These are phyloP conservation scores for Diaphora mendica DNA, from an alignment of 2,888 invertebrate species.

Conservation along the genomic window DNA sequence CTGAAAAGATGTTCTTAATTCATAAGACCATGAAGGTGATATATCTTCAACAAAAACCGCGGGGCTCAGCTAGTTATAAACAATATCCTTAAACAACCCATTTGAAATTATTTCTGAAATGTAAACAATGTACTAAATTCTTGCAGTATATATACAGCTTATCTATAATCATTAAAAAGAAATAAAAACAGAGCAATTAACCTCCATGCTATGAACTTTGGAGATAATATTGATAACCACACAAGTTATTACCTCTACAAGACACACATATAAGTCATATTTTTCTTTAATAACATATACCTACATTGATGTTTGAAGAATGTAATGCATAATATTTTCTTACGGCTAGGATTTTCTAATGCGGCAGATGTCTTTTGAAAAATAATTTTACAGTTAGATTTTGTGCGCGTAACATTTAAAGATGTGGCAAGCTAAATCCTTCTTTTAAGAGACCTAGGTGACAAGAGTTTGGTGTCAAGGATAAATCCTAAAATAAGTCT, in stretches of 20 bases:
- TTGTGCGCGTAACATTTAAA: no score
- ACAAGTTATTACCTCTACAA: not conserved
- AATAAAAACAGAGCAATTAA: not conserved
- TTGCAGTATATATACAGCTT: not conserved
- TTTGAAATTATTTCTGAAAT: no score
- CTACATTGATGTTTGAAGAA: not conserved
- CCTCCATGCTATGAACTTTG: conserved; percentile 2
- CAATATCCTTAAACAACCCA: not conserved
- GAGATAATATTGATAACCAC: not conserved
- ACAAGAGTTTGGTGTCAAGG: not conserved
- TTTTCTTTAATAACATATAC: not conserved
- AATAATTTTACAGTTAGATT: not conserved
- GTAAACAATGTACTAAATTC: not conserved
- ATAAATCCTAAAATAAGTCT: no score
- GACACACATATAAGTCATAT: not conserved
- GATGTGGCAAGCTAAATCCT: no score
- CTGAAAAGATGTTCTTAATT: no score
- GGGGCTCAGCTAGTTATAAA: no score
- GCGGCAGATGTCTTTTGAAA: no score
- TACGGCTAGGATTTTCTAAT: not conserved
- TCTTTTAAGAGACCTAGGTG: not conserved
- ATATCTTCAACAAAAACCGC: no score
- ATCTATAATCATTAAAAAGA: not conserved
- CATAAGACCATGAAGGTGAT: no score
- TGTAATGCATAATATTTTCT: no score